phyloP scores from a whole-genome alignment of 2,888 invertebrate species.

The Trachelus stipa region DNA sequence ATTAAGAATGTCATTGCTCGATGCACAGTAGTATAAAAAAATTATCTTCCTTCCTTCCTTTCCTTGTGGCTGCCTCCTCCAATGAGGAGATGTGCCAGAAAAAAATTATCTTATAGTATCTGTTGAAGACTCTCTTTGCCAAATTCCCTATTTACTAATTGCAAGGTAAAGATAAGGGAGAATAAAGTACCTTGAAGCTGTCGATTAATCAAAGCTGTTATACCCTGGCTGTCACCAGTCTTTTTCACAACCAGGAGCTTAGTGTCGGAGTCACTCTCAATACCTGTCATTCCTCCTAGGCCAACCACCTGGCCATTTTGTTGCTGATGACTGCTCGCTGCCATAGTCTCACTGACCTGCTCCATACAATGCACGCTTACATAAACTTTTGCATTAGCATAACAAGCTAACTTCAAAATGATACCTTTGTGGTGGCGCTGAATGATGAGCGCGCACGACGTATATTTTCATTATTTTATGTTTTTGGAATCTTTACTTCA shows the following conservation, averaged over 20 bases:
- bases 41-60: too few species aligned
- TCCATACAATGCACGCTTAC: conserved; percentile 15
- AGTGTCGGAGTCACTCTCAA: conserved; percentile 74
- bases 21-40: neutral
- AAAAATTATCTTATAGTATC: neutral
- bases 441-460: neutral
- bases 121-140: neutral
- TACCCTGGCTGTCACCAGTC: conserved; percentile 79
- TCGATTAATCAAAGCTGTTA: conserved; percentile 81
- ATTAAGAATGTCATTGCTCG: neutral
- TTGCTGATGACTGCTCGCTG: conserved; percentile 75
- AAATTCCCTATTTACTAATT: neutral
- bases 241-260: conserved; percentile 83
- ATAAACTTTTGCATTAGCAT: conserved; percentile 13
- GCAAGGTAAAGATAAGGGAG: neutral
- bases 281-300: conserved; percentile 48
- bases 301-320: conserved; percentile 75
- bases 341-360: conserved; percentile 85
- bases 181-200: conserved; percentile 79
- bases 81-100: too few species aligned
- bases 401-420: conserved; percentile 12
- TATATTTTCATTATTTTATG: neutral
- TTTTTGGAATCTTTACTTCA: neutral
- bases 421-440: conserved; percentile 7
- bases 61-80: too few species aligned